These are phyloP conservation scores for Phylloscopus trochilus DNA, from an alignment of 2,113 vertebrate species.

Conservation along the genomic window DNA sequence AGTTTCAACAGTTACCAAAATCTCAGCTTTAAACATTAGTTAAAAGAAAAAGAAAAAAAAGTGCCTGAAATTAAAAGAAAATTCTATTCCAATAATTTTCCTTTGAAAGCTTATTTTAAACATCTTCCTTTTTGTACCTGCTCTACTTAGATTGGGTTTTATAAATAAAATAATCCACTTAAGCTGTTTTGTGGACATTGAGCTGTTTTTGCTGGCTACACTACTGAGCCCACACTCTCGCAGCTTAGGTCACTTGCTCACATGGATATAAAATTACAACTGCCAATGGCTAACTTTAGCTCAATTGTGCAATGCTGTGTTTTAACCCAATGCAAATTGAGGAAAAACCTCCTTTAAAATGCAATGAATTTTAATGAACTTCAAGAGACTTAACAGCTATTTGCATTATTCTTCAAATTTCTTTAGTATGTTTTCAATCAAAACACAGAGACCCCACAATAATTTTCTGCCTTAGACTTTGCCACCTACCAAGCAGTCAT, in stretches of 20 bases:
- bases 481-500: conserved; percentile 10
- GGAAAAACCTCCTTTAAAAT: neutral
- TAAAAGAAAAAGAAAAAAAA: neutral
- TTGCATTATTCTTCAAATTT: conserved; percentile 9
- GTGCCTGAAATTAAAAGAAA: neutral
- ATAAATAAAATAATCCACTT: neutral
- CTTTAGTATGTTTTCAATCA: conserved; percentile 9
- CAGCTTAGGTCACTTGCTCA: neutral
- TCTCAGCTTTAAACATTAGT: neutral
- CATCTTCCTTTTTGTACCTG: neutral
- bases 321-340: conserved; percentile 9
- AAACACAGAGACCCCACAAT: conserved; percentile 1
- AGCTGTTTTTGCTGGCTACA: conserved; percentile 40
- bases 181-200: neutral
- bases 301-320: neutral
- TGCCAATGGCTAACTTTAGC: neutral
- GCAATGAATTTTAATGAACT: neutral
- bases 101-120: neutral
- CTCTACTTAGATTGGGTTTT: neutral
- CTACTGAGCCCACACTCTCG: neutral
- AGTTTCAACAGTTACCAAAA: neutral
- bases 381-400: neutral
- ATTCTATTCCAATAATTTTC: neutral
- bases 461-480: neutral
- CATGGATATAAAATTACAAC: conserved; percentile 14